Evolutionary conservation across 2,888 invertebrate species (phyloP).

Genomic region (Eledona agricola): DNA sequence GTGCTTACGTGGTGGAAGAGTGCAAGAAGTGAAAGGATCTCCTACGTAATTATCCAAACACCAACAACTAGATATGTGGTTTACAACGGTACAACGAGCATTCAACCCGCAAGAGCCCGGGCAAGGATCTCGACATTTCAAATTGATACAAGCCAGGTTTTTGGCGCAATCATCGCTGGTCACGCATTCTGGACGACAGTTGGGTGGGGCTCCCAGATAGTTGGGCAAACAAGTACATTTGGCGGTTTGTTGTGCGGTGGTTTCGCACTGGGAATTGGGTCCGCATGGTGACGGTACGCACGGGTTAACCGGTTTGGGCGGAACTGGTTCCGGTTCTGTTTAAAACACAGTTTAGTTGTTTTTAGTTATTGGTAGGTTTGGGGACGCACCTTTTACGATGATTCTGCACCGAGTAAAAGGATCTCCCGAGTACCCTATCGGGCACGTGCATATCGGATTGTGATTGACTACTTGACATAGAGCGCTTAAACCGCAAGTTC

Average conservation of each 20-base stretch:
- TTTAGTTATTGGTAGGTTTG: constrained; percentile 3
- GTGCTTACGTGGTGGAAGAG: constrained; percentile 67
- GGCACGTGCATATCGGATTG: constrained; percentile 70
- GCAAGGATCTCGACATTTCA: constrained; percentile 78
- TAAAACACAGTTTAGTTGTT: background rate
- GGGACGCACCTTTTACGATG: constrained; percentile 46
- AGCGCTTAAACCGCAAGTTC: constrained; percentile 69
- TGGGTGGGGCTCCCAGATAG: constrained; percentile 76
- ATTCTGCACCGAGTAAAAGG: constrained; percentile 64
- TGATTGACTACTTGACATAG: constrained; percentile 69
- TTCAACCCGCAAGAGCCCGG: constrained; percentile 78
- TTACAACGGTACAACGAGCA: constrained; percentile 76
- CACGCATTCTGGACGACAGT: constrained; percentile 78
- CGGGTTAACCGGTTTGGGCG: constrained; percentile 60
- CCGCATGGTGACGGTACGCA: constrained; percentile 79
- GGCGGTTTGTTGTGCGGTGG: constrained; percentile 53
- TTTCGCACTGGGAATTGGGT: constrained; percentile 67
- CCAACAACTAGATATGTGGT: constrained; percentile 78
- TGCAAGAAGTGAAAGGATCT: constrained; percentile 72
- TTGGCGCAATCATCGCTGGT: constrained; percentile 77
- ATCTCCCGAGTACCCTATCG: constrained; percentile 67
- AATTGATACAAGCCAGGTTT: constrained; percentile 74
- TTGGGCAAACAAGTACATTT: constrained; percentile 77
- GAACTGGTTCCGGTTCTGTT: constrained; percentile 6
- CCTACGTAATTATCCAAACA: constrained; percentile 74